phyloP scores from a whole-genome alignment of 2,113 vertebrate species.

The Mixornis gularis region DNA sequence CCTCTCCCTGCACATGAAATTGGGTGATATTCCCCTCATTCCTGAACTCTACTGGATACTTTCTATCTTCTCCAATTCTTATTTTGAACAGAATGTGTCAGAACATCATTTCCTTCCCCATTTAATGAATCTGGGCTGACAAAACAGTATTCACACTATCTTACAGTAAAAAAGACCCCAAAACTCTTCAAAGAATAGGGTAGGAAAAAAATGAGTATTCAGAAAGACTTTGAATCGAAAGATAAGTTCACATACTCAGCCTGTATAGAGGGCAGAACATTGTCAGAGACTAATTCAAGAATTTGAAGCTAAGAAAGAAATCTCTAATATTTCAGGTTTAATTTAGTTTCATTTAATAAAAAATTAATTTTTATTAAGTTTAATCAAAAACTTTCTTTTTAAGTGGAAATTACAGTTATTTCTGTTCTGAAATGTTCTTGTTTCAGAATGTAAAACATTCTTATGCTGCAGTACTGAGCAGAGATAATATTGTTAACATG shows the following conservation, averaged over 20 bases:
- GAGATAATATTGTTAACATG: neutral
- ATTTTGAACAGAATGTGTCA: neutral
- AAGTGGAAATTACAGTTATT: neutral
- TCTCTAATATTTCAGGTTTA: neutral
- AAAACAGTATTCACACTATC: neutral
- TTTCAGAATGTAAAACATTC: neutral
- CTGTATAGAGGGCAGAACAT: neutral
- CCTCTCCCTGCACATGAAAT: neutral
- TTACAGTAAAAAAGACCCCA: neutral
- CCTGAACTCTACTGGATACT: neutral
- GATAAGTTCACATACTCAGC: neutral
- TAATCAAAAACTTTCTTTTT: neutral
- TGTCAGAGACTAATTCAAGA: neutral
- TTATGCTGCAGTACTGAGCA: neutral
- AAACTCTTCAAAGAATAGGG: neutral
- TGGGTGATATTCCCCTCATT: neutral
- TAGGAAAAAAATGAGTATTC: neutral
- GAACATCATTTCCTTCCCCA: neutral
- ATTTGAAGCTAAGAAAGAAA: neutral
- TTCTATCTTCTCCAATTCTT: neutral
- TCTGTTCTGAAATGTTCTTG: neutral
- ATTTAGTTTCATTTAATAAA: neutral
- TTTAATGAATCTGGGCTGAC: neutral
- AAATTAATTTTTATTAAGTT: neutral
- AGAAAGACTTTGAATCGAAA: neutral